Evolutionary conservation across 2,888 invertebrate genomes (phyloP).

Genomic region (Aphidoletes aphidimyza): DNA sequence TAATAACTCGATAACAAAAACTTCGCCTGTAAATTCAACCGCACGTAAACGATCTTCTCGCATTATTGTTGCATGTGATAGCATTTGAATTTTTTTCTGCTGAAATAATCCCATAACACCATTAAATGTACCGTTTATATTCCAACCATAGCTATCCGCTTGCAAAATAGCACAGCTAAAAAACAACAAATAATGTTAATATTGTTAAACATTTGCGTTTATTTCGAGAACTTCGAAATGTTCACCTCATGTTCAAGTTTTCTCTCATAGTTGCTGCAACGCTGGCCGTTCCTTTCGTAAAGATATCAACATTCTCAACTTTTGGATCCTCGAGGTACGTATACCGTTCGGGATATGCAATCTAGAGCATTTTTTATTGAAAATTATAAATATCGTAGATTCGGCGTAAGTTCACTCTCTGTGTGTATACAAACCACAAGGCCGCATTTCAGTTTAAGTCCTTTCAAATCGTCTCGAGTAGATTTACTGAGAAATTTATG

Average conservation of each 20-base stretch:
- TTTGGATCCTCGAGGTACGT: constrained; percentile 64
- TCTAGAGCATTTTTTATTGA: constrained; percentile 55
- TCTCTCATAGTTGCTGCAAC: constrained; percentile 63
- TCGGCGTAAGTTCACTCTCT: neutral
- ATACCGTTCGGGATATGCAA: constrained; percentile 65
- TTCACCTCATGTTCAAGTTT: constrained; percentile 66
- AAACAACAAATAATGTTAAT: neutral
- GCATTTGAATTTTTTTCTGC: constrained; percentile 69
- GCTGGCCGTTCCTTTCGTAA: constrained; percentile 66
- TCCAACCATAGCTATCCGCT: constrained; percentile 69
- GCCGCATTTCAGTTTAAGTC: constrained; percentile 63
- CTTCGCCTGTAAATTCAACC: constrained; percentile 70
- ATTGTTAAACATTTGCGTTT: neutral
- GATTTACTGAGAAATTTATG: constrained; percentile 5
- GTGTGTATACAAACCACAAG: constrained; percentile 59
- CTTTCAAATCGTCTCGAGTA: constrained; percentile 62
- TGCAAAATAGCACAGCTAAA: constrained; percentile 65
- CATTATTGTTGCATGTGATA: constrained; percentile 70
- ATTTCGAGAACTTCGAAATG: neutral
- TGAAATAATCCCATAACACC: constrained; percentile 71
- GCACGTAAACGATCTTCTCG: constrained; percentile 70
- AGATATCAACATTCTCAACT: constrained; percentile 66
- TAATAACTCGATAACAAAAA: constrained; percentile 64
- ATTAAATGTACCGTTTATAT: constrained; percentile 70
- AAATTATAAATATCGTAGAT: neutral